phyloP scores from a whole-genome alignment of 2,113 vertebrate genomes.

The Barnardius zonarius region DNA sequence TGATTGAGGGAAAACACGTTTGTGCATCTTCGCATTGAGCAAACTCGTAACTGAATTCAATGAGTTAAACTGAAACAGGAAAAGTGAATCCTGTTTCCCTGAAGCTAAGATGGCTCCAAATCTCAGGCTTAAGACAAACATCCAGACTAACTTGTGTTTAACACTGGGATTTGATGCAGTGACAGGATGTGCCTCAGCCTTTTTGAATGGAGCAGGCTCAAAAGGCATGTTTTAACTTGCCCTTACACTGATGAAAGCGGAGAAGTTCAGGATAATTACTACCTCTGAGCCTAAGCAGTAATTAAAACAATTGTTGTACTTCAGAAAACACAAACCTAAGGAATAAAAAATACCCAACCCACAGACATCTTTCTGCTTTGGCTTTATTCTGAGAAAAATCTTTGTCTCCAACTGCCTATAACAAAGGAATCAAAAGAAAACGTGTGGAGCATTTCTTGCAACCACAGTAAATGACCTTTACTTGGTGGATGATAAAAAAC shows the following conservation, averaged over 20 bases:
- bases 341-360: not conserved
- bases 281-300: not conserved
- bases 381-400: not conserved
- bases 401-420: not conserved
- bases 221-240: not conserved
- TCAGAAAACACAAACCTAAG: not conserved
- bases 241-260: not conserved
- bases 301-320: conserved; percentile 14
- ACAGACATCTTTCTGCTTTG: not conserved
- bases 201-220: not conserved
- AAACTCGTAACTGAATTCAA: not conserved
- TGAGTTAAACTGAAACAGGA: not conserved
- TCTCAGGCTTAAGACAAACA: not conserved
- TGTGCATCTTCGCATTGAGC: not conserved
- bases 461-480: not conserved
- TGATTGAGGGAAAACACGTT: not conserved
- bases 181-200: not conserved
- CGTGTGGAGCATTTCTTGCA: rapidly evolving
- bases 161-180: not conserved
- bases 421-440: not conserved
- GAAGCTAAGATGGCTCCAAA: not conserved
- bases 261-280: not conserved
- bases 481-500: not conserved
- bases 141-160: not conserved
- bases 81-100: not conserved